Evolutionary conservation across 2,888 invertebrate species (phyloP).

Genomic region (Sarcophaga variegata): DNA sequence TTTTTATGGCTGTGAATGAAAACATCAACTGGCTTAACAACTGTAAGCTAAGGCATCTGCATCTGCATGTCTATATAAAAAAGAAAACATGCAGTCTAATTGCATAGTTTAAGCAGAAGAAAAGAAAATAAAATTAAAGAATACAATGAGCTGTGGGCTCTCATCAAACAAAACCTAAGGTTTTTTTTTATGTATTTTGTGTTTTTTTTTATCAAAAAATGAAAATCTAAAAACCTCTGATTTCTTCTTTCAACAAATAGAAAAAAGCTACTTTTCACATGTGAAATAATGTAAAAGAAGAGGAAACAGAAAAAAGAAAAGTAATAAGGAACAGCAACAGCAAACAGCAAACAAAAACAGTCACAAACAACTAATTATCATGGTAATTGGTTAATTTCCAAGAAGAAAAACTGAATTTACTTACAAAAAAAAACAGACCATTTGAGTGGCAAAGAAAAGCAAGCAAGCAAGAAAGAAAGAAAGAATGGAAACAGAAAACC

Average conservation of each 20-base stretch:
- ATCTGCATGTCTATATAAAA: neutral
- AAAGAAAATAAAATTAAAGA: constrained; percentile 21
- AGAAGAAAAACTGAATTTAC: constrained; percentile 46
- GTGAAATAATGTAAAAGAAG: constrained; percentile 37
- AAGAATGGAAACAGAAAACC: constrained; percentile 36
- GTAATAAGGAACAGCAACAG: no score
- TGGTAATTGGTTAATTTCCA: constrained; percentile 69
- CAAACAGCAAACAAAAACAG: constrained; percentile 27
- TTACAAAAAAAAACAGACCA: neutral
- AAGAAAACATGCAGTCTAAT: constrained; percentile 59
- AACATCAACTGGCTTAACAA: constrained; percentile 32
- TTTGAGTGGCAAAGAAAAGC: neutral
- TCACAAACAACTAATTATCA: constrained; percentile 66
- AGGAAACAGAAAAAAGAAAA: no score
- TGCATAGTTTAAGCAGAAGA: constrained; percentile 48
- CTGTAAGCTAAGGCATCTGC: constrained; percentile 24
- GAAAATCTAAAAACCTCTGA: constrained; percentile 35
- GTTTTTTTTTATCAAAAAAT: constrained; percentile 27
- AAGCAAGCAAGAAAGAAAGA: constrained; percentile 1
- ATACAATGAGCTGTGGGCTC: constrained; percentile 15
- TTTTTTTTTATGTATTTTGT: neutral
- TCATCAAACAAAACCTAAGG: neutral
- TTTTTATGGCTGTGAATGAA: constrained; percentile 48
- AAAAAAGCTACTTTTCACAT: constrained; percentile 30
- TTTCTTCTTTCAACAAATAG: constrained; percentile 15